phyloP scores from a whole-genome alignment of 2,888 invertebrate species.

The Alloplasta piceator region DNA sequence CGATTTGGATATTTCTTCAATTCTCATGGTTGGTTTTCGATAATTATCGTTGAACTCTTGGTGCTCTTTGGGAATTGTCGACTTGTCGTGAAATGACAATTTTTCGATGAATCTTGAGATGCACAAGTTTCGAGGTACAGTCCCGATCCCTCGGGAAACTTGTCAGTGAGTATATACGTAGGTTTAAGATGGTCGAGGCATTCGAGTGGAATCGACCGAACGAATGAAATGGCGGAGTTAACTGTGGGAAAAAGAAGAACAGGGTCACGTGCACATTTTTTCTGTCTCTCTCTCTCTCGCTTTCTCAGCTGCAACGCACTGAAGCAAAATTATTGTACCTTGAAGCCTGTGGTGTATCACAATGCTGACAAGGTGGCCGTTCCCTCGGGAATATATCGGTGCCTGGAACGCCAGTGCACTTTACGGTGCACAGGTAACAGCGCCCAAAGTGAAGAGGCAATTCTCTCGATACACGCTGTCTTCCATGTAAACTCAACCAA shows the following conservation, averaged over 20 bases:
- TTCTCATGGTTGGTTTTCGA: no score
- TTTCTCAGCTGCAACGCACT: conserved; percentile 20
- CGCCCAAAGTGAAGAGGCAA: conserved; percentile 27
- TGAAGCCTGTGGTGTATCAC: conserved; percentile 21
- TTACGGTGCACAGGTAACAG: conserved; percentile 38
- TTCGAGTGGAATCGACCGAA: conserved; percentile 49
- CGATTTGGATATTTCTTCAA: no score
- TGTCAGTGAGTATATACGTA: conserved; percentile 14
- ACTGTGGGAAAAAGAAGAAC: conserved; percentile 45
- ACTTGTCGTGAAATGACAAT: conserved; percentile 6
- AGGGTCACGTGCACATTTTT: conserved; percentile 39
- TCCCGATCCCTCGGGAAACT: conserved; percentile 11
- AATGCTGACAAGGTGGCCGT: conserved; percentile 25
- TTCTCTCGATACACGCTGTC: not conserved
- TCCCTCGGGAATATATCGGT: conserved; percentile 38
- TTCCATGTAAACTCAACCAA: no score
- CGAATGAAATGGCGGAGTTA: conserved; percentile 53
- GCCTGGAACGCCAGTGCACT: conserved; percentile 30
- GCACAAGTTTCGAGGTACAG: conserved; percentile 14
- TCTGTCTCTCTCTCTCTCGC: not conserved
- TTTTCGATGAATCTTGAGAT: conserved; percentile 11
- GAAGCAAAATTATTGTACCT: conserved; percentile 46
- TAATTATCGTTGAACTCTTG: not conserved
- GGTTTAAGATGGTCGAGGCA: conserved; percentile 7
- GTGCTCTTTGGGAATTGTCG: not conserved